Conservation (phyloP, 2,888 invertebrate genomes). For the Galeopsomyia nigrocyanea region DNA sequence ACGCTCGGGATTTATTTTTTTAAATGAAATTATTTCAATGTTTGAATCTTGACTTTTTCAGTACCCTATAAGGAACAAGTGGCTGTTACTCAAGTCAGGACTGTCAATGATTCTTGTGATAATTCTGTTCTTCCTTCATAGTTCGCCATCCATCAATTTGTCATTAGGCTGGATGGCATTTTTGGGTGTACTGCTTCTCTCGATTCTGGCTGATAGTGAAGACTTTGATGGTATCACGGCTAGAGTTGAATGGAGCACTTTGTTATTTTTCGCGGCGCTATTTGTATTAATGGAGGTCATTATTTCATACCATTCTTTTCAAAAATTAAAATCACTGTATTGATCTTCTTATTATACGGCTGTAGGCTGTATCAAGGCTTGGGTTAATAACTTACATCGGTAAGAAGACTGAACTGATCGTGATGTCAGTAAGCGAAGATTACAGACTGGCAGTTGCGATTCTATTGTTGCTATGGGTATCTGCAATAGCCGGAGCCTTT, state of each 20-base stretch:
- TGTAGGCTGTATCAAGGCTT: slow-evolving; percentile 81
- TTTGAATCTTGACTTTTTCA: slow-evolving; percentile 62
- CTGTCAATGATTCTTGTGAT: slow-evolving; percentile 82
- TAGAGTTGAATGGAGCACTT: slow-evolving; percentile 91
- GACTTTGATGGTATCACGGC: slow-evolving; percentile 87
- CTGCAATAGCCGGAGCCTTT: slow-evolving; percentile 89
- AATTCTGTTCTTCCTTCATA: slow-evolving; percentile 86
- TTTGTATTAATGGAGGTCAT: slow-evolving; percentile 90
- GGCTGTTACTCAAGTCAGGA: slow-evolving; percentile 81
- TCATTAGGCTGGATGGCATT: slow-evolving; percentile 91
- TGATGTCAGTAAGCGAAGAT: slow-evolving; percentile 77
- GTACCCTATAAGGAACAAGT: slow-evolving; percentile 85
- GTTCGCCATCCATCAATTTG: slow-evolving; percentile 82
- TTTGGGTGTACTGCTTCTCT: slow-evolving; percentile 82
- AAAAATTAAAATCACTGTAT: background rate
- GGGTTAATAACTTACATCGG: slow-evolving; percentile 89
- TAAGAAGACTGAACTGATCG: slow-evolving; percentile 77
- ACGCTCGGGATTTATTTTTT: too few species aligned
- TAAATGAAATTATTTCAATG: background rate
- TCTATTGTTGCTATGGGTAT: slow-evolving; percentile 86
- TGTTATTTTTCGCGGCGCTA: slow-evolving; percentile 89
- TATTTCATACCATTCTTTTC: background rate
- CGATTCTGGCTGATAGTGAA: slow-evolving; percentile 82
- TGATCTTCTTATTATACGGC: background rate
- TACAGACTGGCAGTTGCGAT: slow-evolving; percentile 81